phyloP scores from a whole-genome alignment of 2,888 invertebrate species.

The Pterostichus niger region DNA sequence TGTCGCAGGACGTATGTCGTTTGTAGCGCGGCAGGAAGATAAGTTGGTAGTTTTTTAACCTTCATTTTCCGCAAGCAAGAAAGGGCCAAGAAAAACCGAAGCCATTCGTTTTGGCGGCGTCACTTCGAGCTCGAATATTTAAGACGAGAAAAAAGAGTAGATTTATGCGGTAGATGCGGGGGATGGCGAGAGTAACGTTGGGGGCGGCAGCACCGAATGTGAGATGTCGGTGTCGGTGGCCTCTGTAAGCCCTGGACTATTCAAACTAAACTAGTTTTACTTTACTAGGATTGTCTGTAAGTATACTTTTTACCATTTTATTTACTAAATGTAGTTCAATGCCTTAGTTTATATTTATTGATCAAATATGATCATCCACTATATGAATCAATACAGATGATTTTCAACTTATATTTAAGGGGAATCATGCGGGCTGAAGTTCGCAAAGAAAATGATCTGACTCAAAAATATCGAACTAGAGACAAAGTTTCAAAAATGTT shows the following conservation, averaged over 20 bases:
- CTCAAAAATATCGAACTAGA: too few relatives aligned
- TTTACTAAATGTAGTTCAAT: background rate
- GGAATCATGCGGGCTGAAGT: too few relatives aligned
- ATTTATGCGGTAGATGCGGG: constrained; percentile 46
- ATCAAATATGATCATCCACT: too few relatives aligned
- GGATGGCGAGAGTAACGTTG: background rate
- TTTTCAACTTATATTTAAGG: too few relatives aligned
- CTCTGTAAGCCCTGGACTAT: constrained; percentile 16
- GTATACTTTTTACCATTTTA: background rate
- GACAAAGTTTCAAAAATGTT: too few relatives aligned
- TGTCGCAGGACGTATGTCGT: constrained; percentile 47
- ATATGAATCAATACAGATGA: too few relatives aligned
- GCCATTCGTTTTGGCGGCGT: constrained; percentile 62
- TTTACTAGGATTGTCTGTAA: background rate
- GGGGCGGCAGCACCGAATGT: background rate
- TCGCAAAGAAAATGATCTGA: too few relatives aligned
- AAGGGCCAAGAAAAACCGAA: constrained; percentile 62
- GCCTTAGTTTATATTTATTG: too few relatives aligned
- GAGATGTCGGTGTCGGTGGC: constrained; percentile 10
- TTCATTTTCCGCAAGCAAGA: constrained; percentile 62
- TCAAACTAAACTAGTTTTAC: constrained; percentile 41
- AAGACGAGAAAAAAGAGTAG: constrained; percentile 60
- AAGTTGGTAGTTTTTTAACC: constrained; percentile 53
- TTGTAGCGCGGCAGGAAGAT: constrained; percentile 22
- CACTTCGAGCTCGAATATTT: constrained; percentile 65